These are phyloP conservation scores for Fragum whitleyi DNA, from an alignment of 2,888 invertebrate genomes.

Conservation along the genomic window DNA sequence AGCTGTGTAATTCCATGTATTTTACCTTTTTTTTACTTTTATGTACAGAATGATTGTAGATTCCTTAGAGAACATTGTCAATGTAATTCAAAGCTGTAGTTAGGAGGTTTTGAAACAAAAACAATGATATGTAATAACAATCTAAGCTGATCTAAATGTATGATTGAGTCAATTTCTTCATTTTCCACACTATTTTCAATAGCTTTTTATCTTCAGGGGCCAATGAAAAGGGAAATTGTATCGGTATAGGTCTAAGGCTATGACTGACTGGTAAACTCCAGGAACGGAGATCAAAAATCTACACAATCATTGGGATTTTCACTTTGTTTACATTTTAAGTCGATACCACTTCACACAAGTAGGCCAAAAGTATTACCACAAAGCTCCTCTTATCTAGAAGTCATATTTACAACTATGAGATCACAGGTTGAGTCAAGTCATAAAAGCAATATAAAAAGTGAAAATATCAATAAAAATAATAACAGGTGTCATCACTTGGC, in stretches of 20 bases:
- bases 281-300: not conserved
- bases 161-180: not conserved
- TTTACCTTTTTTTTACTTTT: too few species aligned
- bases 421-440: not conserved
- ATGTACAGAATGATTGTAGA: too few species aligned
- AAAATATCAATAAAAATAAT: conserved; percentile 13
- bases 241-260: too few species aligned
- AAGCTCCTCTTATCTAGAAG: not conserved
- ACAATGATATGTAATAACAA: too few species aligned
- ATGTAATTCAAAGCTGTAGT: too few species aligned
- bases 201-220: too few species aligned
- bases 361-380: not conserved
- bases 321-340: conserved; percentile 9
- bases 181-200: not conserved
- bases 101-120: too few species aligned
- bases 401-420: conserved; percentile 3
- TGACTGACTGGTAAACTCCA: not conserved
- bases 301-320: not conserved
- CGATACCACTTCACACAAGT: not conserved
- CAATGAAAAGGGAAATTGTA: too few species aligned
- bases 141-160: too few species aligned
- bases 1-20: too few species aligned
- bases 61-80: too few species aligned
- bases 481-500: not conserved
- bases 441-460: conserved; percentile 8